Evolutionary conservation across 2,888 invertebrate genomes (phyloP), one percentile per base, ranked within the genome.

Genomic region (Eristalis pertinax): DNA sequence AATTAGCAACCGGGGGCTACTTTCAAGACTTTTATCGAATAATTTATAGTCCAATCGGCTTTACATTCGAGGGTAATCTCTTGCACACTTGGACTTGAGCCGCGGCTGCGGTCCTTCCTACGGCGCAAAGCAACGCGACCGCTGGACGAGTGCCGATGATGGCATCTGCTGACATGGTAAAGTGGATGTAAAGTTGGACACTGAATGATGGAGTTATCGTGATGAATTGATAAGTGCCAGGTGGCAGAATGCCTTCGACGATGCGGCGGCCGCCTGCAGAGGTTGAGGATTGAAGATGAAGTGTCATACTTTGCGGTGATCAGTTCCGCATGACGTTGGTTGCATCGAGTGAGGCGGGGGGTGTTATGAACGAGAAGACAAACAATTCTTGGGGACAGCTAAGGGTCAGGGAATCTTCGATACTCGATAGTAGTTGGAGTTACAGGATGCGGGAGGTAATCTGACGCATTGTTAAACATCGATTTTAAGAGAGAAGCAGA

Each of bases 1-100:
- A 84, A 84, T 84, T 84, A 84, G 84, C 67, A 43, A 80, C 72
- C 76, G 80, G 75, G 58, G 84, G 84, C 74, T 79, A 74, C 68
- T 78, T 78, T 69, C 74, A 65, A 74, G 79, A 79, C 70, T 62
- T 76, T 82, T 84, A 84, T 80, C 80, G 80, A 62, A 84, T 84
- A 80, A 84, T 84, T 80, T 80, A 84, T 84, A 56, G 56, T 77
- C 62, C 67, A 67, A 82, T 75, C 70, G 70, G 75, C 32, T 75
- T 75, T 29, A 35, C 64, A 64, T 70, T 64, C 56, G 70, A 29
- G 56, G 70, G 32, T 70, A 56, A 70, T 70, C 56, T 70, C 22
- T 63, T 60, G 26, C 60, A 26, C 24, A 38, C 38, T 38, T 38
- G 38, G 38, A 38, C 38, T 38, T 38, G 38, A 38, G 38, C 38